Evolutionary conservation across 2,797 vertebrate species (phyloP), one percentile per base, ranked within the genome.

Genomic region (Sphenodon punctatus): DNA sequence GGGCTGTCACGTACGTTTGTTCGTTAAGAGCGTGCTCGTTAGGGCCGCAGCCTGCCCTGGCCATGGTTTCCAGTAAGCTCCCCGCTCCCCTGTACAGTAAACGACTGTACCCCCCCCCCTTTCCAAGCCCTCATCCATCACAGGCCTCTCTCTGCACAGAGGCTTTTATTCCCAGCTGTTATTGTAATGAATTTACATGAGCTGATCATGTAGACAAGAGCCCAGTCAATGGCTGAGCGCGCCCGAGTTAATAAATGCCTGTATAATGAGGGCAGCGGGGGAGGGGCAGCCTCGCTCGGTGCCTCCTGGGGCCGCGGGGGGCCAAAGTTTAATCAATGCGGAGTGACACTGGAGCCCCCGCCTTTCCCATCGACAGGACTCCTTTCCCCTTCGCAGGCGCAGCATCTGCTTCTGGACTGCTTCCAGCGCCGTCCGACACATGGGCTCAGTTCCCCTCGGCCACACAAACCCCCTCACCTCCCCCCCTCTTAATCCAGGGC

Each of bases 181-280:
- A 63, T 32, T 70, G 61, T 93, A 91, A 94, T 95, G 93, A 93
- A 95, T 94, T 93, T 88, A 91, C 90, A 91, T 75, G 90, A 94
- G 93, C 84, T 55, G 81, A 88, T 89, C 70, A 79, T 85, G 90
- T 85, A 86, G 93, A 88, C 88, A 56, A 86, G 92, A 79, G 83
- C 73, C 75, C 93, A 89, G 93, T 87, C 89, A 82, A 68, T 72
- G 89, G 88, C 91, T 67, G 67, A 87, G 90, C 92, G 87, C 71
- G 34, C 77, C 82, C 85, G 83, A 87, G 90, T 93, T 95, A 94
- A 95, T 93, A 90, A 91, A 92, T 85, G 79, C 88, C 82, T 70
- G 75, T 80, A 88, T 94, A 90, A 93, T 85, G 91, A 93, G 90
- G 91, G 92, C 88, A 86, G 80, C 83, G 89, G 27, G 49, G 49